Percentiles rank a stretch among this genome's conserved stretches.
Conservation (phyloP, 1,140 invertebrate species). For the Hetaerina americana region DNA sequence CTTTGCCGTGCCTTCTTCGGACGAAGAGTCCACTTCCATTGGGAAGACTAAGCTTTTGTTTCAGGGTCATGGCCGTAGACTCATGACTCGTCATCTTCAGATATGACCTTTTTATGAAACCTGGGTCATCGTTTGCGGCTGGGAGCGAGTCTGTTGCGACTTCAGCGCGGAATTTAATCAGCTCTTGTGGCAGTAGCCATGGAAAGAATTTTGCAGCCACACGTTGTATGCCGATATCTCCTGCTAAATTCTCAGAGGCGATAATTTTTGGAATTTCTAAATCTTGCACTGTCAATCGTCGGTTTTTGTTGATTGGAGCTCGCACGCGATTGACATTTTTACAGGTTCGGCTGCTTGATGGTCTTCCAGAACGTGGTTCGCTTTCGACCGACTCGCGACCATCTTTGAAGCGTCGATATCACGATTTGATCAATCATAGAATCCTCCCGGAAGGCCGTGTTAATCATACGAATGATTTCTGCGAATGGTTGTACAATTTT, state of each 20-base stretch:
- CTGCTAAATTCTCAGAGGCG: constrained; percentile 10
- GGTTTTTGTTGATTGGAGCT: background rate
- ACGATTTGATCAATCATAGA: background rate
- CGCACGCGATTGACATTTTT: constrained; percentile 3
- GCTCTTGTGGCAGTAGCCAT: constrained; percentile 10
- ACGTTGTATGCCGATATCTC: constrained; percentile 16
- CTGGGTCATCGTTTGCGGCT: background rate
- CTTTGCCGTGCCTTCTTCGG: background rate
- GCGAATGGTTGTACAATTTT: background rate
- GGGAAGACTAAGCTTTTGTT: background rate
- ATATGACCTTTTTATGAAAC: constrained; percentile 1
- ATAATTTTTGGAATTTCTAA: background rate
- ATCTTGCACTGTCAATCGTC: background rate
- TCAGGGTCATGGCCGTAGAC: background rate
- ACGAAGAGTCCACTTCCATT: background rate
- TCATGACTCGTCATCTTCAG: background rate
- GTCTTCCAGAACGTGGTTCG: constrained; percentile 2
- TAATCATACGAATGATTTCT: background rate
- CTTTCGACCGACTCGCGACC: background rate
- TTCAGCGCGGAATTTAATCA: background rate
- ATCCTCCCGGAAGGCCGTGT: constrained; percentile 1
- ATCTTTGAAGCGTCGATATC: constrained; percentile 2
- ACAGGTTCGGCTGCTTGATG: background rate
- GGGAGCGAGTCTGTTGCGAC: constrained; percentile 3
- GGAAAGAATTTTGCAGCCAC: constrained; percentile 18